Percentiles rank a stretch among this genome's conserved stretches.
These are phyloP conservation scores for Archips crataeganus DNA, from an alignment of 2,888 invertebrate genomes.

Conservation along the genomic window DNA sequence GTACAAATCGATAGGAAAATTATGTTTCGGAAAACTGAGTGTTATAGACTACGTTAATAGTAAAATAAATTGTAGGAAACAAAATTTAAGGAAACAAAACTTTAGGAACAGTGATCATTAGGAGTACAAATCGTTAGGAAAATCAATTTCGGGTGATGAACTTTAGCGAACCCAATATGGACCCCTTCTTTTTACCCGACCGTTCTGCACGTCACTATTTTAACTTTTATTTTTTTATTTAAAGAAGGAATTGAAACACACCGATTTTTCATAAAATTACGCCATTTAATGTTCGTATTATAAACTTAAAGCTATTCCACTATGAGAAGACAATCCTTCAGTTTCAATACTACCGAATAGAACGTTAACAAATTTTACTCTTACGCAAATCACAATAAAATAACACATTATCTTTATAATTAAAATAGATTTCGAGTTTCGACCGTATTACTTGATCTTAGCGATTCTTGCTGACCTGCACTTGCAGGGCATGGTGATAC, in stretches of 20 bases:
- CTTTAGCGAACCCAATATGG: too few species aligned
- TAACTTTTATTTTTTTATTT: too few species aligned
- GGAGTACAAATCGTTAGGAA: too few species aligned
- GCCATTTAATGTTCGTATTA: slow-evolving; percentile 13
- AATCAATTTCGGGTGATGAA: too few species aligned
- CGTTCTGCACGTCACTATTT: too few species aligned
- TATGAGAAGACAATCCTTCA: slow-evolving; percentile 21
- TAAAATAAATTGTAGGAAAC: too few species aligned
- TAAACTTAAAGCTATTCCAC: slow-evolving; percentile 12
- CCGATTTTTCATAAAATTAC: background rate
- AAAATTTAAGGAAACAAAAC: too few species aligned
- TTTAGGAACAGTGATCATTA: too few species aligned
- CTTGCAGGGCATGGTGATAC: background rate
- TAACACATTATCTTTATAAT: background rate
- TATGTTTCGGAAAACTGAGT: too few species aligned
- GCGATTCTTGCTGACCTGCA: background rate
- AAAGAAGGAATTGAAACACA: slow-evolving; percentile 7
- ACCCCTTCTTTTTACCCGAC: too few species aligned
- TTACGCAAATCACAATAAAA: slow-evolving; percentile 30
- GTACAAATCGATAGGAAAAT: too few species aligned
- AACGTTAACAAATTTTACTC: slow-evolving; percentile 36
- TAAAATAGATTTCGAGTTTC: background rate
- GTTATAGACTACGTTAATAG: too few species aligned
- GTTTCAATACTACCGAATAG: slow-evolving; percentile 9
- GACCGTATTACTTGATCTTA: background rate